Conservation (phyloP, 1,140 invertebrate genomes). For the Micrasema longulum region DNA sequence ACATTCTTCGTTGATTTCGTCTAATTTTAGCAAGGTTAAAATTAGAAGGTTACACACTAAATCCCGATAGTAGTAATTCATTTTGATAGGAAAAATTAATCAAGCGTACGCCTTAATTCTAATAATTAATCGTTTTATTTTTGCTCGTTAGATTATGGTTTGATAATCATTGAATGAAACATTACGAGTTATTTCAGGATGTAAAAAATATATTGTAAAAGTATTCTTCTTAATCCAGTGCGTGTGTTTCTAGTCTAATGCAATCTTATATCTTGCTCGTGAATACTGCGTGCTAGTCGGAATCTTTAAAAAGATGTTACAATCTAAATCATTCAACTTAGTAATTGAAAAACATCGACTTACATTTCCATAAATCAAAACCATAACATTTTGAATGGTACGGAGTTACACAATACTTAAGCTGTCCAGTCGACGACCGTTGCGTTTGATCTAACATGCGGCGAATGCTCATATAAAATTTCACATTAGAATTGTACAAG, state of each 20-base stretch:
- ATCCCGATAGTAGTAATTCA: too few species aligned
- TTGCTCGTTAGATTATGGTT: too few species aligned
- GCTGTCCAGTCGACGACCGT: neutral
- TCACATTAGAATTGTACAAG: conserved; percentile 25
- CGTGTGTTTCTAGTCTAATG: too few species aligned
- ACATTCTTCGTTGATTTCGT: conserved; percentile 16
- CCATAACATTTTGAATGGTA: conserved; percentile 11
- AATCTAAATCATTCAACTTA: conserved; percentile 15
- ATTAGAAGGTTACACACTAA: neutral
- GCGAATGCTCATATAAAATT: conserved; percentile 5
- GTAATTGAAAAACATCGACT: conserved; percentile 16
- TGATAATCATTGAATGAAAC: too few species aligned
- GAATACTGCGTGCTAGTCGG: too few species aligned
- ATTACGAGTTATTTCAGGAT: too few species aligned
- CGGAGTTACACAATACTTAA: conserved; percentile 10
- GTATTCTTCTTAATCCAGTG: too few species aligned
- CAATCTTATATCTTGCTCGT: too few species aligned
- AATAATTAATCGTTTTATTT: too few species aligned
- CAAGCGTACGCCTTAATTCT: too few species aligned
- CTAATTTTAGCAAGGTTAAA: conserved; percentile 10
- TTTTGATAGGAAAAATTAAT: too few species aligned
- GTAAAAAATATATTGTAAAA: too few species aligned
- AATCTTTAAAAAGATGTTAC: neutral
- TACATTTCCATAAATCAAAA: conserved; percentile 8
- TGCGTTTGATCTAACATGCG: conserved; percentile 12